Evolutionary conservation across 2,113 vertebrate species (phyloP), one percentile per base, ranked within the genome.

Genomic region (Corythaixoides concolor): DNA sequence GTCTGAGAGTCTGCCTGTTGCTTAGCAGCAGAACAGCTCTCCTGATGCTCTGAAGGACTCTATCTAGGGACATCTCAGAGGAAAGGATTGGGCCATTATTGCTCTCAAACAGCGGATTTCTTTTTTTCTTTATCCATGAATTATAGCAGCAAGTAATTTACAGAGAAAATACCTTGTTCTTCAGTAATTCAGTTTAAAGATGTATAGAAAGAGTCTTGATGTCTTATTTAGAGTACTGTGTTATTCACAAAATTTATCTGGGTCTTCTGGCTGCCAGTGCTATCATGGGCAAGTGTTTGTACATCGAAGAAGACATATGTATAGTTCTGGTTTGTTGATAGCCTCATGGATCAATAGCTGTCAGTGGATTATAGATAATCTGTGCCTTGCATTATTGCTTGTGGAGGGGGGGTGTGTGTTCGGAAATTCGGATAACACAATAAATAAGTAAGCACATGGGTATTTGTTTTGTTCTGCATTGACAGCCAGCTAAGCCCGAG

Each of bases 1-100:
- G 33, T 23, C 83, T 84, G 92, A 49, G 68, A 75, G 85, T 63
- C 90, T 81, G 56, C 47, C 68, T 81, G 83, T 94, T 96, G 88
- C 73, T 92, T 95, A 93, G 97, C 83, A 96, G 96, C 86, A 93
- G 72, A 90, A 63, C 35, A 27, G 17, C 64, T 90, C 60, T 91
- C 47, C 47, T 80, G 72, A 28, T 67, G 50, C 55, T 86, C 90
- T 81, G 82, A 72, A 90, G 79, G 66, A 80, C 88, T 90, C 63
- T 28, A 18, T 67, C 82, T 67, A 39, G 83, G 88, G 86, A 81
- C 66, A 89, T 41, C 72, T 77, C 39, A 24, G 64, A 88, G 56
- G 27, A 78, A 93, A 75, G n/a, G 23, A 78, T 32, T 67, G 64
- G 56, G 45, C 49, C 53, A 35, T 87, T 92, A 74, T 53, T 92